Conservation (phyloP, 2,888 invertebrate genomes). For the Heliconius hortense region DNA sequence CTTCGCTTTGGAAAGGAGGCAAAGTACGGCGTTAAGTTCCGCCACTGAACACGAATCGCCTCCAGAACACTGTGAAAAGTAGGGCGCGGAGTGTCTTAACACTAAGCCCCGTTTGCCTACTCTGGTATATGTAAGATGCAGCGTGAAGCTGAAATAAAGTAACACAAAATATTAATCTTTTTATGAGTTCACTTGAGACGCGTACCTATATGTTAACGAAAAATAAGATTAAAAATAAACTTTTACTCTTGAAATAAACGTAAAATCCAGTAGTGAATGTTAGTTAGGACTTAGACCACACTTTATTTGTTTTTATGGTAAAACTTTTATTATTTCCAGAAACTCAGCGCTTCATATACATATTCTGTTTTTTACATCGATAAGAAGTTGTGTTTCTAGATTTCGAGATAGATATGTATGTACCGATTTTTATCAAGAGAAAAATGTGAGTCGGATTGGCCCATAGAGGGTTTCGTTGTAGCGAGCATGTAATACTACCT, state of each 20-base stretch:
- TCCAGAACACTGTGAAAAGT: not conserved
- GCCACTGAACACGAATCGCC: not conserved
- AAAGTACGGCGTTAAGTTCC: too few species aligned
- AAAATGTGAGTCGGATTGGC: too few species aligned
- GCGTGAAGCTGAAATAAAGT: not conserved
- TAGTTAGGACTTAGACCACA: slow-evolving; percentile 62
- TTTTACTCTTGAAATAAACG: slow-evolving; percentile 60
- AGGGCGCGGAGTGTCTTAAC: too few species aligned
- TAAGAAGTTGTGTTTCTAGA: slow-evolving; percentile 4
- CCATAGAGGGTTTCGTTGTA: too few species aligned
- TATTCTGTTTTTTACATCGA: slow-evolving; percentile 40
- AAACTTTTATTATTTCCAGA: slow-evolving; percentile 70
- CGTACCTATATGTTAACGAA: slow-evolving; percentile 48
- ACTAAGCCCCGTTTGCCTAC: not conserved
- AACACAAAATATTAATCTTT: not conserved
- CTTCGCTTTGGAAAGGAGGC: not conserved
- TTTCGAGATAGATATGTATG: not conserved
- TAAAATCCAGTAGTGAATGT: slow-evolving; percentile 57
- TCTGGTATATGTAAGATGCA: not conserved
- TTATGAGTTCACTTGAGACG: slow-evolving; percentile 14
- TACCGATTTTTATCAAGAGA: not conserved
- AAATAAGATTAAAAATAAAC: slow-evolving; percentile 67
- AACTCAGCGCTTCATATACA: slow-evolving; percentile 53
- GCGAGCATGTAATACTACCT: too few species aligned
- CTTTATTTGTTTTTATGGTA: slow-evolving; percentile 76